Evolutionary conservation across 2,113 vertebrate species (phyloP).

Genomic region (Rhea americana): DNA sequence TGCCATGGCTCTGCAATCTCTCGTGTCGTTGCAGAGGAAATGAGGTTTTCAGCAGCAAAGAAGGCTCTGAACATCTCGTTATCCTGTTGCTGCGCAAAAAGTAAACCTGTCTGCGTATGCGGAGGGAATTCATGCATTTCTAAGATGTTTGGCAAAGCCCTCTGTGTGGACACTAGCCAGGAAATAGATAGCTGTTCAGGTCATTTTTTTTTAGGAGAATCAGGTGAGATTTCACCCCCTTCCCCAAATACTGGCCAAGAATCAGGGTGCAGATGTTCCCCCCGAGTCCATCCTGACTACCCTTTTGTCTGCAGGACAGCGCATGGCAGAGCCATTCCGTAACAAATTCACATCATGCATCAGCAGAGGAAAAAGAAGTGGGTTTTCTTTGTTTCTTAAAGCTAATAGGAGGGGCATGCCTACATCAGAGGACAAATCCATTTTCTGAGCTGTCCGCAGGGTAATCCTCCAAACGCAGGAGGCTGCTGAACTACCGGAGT

Average conservation of each 20-base stretch:
- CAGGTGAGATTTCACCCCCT: not conserved
- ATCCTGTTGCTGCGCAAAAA: not conserved
- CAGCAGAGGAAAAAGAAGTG: not conserved
- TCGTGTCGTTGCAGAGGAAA: not conserved
- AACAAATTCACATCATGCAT: not conserved
- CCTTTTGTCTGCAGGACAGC: not conserved
- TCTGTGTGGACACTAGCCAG: not conserved
- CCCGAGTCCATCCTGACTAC: not conserved
- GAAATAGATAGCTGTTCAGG: not conserved
- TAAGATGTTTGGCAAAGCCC: not conserved
- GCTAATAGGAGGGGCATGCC: not conserved
- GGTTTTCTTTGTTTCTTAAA: not conserved
- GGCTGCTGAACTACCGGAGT: not conserved
- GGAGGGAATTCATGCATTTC: not conserved
- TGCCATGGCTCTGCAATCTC: not conserved
- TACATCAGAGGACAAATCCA: not conserved
- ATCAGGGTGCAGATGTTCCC: fast-evolving
- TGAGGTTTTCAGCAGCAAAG: fast-evolving
- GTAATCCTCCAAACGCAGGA: not conserved
- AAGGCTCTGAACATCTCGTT: not conserved
- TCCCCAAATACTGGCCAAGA: not conserved
- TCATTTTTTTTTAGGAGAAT: not conserved
- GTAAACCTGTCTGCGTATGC: not conserved
- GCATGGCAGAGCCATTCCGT: not conserved
- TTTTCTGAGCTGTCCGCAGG: not conserved